Percentiles rank a stretch among this genome's conserved stretches.
Evolutionary conservation across 2,888 invertebrate species (phyloP).

Genomic region (Theretra japonica): DNA sequence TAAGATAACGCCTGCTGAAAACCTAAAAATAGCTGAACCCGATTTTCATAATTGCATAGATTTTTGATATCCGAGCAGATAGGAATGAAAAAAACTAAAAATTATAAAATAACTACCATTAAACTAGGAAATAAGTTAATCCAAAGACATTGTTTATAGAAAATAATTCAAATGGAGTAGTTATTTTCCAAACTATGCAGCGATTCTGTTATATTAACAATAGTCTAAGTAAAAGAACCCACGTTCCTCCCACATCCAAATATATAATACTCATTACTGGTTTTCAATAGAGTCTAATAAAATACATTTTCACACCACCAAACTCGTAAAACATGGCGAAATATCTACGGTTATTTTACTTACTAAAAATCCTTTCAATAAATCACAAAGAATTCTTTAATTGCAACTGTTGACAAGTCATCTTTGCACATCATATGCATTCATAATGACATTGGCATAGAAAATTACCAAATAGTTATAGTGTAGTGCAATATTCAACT

Average conservation of each 20-base stretch:
- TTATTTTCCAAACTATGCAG: not conserved
- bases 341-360: not conserved
- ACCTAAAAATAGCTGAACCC: too few relatives aligned
- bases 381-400: not conserved
- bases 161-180: not conserved
- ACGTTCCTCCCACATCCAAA: not conserved
- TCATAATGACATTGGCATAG: slow-evolving; percentile 5
- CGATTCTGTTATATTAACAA: not conserved
- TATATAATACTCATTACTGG: not conserved
- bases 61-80: too few relatives aligned
- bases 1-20: too few relatives aligned
- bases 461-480: slow-evolving; percentile 7
- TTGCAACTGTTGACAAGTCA: slow-evolving; percentile 16
- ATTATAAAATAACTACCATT: too few relatives aligned
- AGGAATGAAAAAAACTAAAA: too few relatives aligned
- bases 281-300: not conserved
- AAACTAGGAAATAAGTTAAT: too few relatives aligned
- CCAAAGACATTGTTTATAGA: not conserved
- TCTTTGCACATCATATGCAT: slow-evolving; percentile 26
- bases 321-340: not conserved
- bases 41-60: too few relatives aligned
- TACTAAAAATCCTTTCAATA: not conserved
- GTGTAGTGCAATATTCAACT: not conserved
- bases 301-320: not conserved
- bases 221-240: not conserved